Conservation (phyloP, 2,797 vertebrate species). For the Lutjanus campechanus region DNA sequence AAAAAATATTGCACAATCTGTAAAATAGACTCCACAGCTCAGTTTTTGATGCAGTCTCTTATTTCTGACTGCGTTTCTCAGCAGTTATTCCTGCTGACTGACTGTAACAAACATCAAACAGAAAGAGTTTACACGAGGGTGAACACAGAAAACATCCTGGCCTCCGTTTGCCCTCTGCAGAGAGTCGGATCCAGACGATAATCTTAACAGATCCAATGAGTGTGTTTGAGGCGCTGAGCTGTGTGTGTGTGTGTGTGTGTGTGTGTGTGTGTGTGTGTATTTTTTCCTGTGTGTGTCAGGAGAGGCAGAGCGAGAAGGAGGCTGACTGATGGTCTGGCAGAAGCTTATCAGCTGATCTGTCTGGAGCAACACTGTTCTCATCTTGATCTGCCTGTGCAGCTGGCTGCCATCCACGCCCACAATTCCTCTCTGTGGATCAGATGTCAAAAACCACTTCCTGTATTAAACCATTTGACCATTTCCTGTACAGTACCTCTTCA, state of each 20-base stretch:
- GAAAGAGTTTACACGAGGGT: conserved; percentile 53
- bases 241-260: conserved; percentile 29
- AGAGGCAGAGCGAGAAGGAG: conserved; percentile 44
- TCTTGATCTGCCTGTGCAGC: conserved; percentile 67
- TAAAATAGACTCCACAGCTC: conserved; percentile 2
- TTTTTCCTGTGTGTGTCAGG: conserved; percentile 32
- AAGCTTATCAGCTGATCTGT: conserved; percentile 81
- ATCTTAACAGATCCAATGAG: conserved; percentile 65
- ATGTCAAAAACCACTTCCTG: conserved; percentile 78
- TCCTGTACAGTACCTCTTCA: conserved; percentile 50
- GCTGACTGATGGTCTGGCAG: conserved; percentile 68
- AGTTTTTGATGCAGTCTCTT: conserved; percentile 10
- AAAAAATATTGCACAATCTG: conserved; percentile 5
- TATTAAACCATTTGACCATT: conserved; percentile 62
- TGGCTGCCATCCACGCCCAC: conserved; percentile 71
- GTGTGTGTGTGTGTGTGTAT: conserved; percentile 16
- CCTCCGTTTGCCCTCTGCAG: conserved; percentile 59
- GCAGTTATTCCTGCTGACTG: conserved; percentile 38
- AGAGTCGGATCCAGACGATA: conserved; percentile 57
- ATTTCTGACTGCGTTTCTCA: conserved; percentile 15
- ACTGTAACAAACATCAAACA: conserved; percentile 53
- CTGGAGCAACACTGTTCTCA: conserved; percentile 70
- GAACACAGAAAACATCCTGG: conserved; percentile 59
- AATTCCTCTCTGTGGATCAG: conserved; percentile 64
- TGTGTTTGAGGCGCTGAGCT: conserved; percentile 37